Evolutionary conservation across 2,888 invertebrate genomes (phyloP), one percentile per base, ranked within the genome.

Genomic region (Tetrapedia diversipes): DNA sequence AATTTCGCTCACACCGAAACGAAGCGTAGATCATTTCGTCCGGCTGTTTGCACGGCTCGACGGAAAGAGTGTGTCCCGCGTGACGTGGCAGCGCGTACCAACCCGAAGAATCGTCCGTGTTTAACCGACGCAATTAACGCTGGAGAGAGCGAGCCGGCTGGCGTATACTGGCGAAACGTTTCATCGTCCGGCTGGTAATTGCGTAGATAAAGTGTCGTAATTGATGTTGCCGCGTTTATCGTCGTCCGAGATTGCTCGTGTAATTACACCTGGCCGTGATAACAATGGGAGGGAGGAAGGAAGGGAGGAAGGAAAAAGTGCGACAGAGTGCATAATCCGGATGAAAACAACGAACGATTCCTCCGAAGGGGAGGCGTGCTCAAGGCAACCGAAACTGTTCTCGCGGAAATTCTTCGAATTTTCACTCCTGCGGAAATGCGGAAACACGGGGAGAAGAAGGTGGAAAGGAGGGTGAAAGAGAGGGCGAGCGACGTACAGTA

Each of bases 191-290:
- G 32, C 51, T 53, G 51, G 54, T 77, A 74, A 77, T 74, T 77
- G 77, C 69, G 77, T 74, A 69, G 74, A 77, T 77, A 74, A 77
- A 77, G 74, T 74, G 63, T 69, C 59, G 77, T 77, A 74, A 77
- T 77, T 77, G 74, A 77, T 64, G 77, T 43, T 60, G 54, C 57
- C 41, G 32, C 63, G 74, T 74, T 74, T 60, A 74, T 77, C 75
- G 74, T 74, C 54, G 64, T 56, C 74, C 49, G 75, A 74, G 77
- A 77, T 74, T 77, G 69, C 49, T 37, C 29, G 77, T 60, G 69
- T 77, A 77, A 77, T 77, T 77, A 54, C 64, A 60, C 43, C 66
- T 19, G 67, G 39, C 68, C 32, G 51, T 59, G 61, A 74, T 74
- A 73, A 74, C 76, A 41, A 77, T 49, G 67, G 59, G 39, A 45